A percentile compares a stretch with the other conserved stretches of the same genome.
Evolutionary conservation across 2,888 invertebrate species (phyloP).

Genomic region (Bursaphelenchus okinawaensis): DNA sequence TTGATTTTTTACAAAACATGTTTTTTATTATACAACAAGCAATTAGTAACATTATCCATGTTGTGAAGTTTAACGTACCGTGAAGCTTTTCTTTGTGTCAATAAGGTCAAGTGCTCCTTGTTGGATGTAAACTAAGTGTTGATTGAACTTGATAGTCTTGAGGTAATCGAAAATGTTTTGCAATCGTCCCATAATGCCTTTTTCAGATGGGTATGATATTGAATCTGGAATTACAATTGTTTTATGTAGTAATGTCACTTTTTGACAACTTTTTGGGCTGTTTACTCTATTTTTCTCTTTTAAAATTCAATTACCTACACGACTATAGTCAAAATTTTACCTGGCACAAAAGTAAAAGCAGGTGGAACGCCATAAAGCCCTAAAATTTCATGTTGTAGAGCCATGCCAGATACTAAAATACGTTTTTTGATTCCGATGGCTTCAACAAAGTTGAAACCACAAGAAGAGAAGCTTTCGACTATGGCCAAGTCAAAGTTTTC

Average conservation of each 20-base stretch:
- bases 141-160: not conserved
- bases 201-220: constrained; percentile 24
- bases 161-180: not conserved
- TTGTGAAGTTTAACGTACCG: too few relatives aligned
- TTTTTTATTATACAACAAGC: too few relatives aligned
- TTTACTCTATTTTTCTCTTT: too few relatives aligned
- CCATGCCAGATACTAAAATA: constrained; percentile 1
- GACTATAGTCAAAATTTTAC: too few relatives aligned
- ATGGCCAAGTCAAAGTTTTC: constrained; percentile 35
- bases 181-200: not conserved
- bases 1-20: too few relatives aligned
- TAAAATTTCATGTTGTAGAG: constrained; percentile 12
- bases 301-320: too few relatives aligned
- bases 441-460: constrained; percentile 24
- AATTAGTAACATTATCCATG: too few relatives aligned
- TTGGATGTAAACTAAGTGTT: not conserved
- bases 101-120: not conserved
- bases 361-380: constrained; percentile 15
- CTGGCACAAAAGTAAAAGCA: not conserved
- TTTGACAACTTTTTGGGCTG: too few relatives aligned
- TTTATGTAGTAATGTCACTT: too few relatives aligned
- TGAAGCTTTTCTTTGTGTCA: not conserved
- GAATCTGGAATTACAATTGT: too few relatives aligned
- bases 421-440: constrained; percentile 10
- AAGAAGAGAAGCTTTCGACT: constrained; percentile 31